Conservation (phyloP, 2,888 invertebrate species). For the Agrochola macilenta region DNA sequence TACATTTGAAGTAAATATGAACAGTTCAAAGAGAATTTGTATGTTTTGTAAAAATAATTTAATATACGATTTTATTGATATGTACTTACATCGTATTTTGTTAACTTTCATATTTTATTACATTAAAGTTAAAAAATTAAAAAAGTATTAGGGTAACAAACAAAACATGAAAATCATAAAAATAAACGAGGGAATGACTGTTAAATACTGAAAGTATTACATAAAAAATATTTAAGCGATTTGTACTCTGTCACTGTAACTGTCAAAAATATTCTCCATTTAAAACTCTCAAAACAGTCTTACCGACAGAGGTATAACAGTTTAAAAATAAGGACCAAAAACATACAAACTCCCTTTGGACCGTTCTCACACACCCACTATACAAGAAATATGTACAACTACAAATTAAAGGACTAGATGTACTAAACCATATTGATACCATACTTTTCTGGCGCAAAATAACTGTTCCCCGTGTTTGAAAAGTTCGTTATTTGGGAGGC, state of each 20-base stretch:
- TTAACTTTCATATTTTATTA: constrained; percentile 67
- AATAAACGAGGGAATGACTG: constrained; percentile 63
- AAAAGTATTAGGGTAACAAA: constrained; percentile 45
- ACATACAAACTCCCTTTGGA: constrained; percentile 61
- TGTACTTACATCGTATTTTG: constrained; percentile 78
- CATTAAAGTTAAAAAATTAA: constrained; percentile 51
- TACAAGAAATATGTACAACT: constrained; percentile 74
- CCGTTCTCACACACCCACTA: constrained; percentile 63
- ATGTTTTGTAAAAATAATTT: constrained; percentile 67
- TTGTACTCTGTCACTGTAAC: not conserved
- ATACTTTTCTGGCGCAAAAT: constrained; percentile 89
- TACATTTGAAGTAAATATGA: constrained; percentile 61
- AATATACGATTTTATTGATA: constrained; percentile 70
- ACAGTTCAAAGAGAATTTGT: constrained; percentile 71
- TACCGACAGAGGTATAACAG: not conserved
- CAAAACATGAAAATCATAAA: constrained; percentile 61
- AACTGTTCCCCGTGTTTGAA: constrained; percentile 88
- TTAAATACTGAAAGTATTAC: constrained; percentile 14
- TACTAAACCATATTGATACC: constrained; percentile 90
- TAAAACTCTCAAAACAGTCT: constrained; percentile 15
- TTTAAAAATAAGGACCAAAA: constrained; percentile 42
- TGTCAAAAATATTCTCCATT: constrained; percentile 19
- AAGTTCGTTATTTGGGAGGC: constrained; percentile 89
- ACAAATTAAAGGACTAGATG: constrained; percentile 79
- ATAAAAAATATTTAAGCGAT: constrained; percentile 19